Evolutionary conservation across 2,113 vertebrate genomes (phyloP).

Genomic region (Ophiodon elongatus): DNA sequence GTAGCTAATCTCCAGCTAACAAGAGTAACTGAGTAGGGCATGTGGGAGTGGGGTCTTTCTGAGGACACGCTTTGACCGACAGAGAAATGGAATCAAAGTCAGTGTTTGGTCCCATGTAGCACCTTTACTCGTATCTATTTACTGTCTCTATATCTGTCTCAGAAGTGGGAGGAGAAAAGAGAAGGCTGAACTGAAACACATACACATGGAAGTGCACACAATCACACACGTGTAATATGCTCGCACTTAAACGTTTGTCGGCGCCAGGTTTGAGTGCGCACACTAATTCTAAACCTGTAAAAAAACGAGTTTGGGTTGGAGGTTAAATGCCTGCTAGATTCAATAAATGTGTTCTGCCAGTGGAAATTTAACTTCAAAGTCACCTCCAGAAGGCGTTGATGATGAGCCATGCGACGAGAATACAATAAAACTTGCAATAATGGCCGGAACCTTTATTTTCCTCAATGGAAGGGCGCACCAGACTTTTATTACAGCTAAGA

Average conservation of each 20-base stretch:
- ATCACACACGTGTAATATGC: not conserved
- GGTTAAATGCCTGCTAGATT: conserved; percentile 55
- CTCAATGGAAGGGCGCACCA: conserved; percentile 14
- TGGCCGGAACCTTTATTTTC: conserved; percentile 47
- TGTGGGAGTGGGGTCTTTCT: conserved; percentile 57
- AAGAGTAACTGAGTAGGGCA: conserved; percentile 16
- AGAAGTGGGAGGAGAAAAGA: conserved; percentile 8
- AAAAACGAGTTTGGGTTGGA: conserved; percentile 34
- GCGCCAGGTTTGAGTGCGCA: not conserved
- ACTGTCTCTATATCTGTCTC: conserved; percentile 22
- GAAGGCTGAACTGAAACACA: conserved; percentile 22
- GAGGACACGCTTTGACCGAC: conserved; percentile 61
- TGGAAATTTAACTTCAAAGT: conserved; percentile 54
- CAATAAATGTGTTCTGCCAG: conserved; percentile 52
- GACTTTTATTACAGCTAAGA: conserved; percentile 49
- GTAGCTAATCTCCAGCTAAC: conserved; percentile 48
- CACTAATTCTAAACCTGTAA: conserved; percentile 11
- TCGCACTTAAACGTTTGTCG: not conserved
- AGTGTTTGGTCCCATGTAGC: conserved; percentile 56
- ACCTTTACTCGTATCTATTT: conserved; percentile 34
- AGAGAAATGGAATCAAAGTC: conserved; percentile 49
- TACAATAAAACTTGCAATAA: conserved; percentile 46
- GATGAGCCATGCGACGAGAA: conserved; percentile 39
- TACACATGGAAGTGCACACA: not conserved
- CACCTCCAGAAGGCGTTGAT: conserved; percentile 54